A percentile compares a stretch with the other conserved stretches of the same genome.
phyloP scores from a whole-genome alignment of 2,888 invertebrate species.

The Caenorhabditis sp. region DNA sequence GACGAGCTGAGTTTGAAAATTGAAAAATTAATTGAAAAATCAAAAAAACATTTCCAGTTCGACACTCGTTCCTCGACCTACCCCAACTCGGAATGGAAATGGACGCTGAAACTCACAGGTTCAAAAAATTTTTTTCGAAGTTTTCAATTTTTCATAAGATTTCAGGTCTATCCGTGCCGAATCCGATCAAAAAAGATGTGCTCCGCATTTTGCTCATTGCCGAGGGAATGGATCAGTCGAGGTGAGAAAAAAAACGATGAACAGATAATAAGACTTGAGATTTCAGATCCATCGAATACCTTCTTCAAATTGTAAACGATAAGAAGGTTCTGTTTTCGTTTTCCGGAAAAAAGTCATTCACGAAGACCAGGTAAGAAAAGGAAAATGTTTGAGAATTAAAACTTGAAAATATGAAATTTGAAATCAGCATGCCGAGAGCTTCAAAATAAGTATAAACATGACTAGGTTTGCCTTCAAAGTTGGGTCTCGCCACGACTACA shows the following conservation, averaged over 20 bases:
- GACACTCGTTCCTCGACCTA: constrained; percentile 84
- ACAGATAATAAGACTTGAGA: not conserved
- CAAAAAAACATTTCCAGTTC: constrained; percentile 81
- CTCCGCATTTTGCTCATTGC: constrained; percentile 73
- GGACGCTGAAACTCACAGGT: constrained; percentile 83
- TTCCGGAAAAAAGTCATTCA: constrained; percentile 84
- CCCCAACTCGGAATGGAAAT: constrained; percentile 84
- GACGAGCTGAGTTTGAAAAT: no score
- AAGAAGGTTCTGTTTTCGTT: constrained; percentile 84
- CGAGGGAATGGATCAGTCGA: constrained; percentile 78
- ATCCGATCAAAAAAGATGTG: constrained; percentile 63
- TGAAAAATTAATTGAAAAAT: no score
- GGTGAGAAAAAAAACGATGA: constrained; percentile 49
- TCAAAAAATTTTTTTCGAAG: not conserved
- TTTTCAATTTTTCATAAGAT: not conserved
- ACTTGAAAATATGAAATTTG: no score
- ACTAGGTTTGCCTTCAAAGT: not conserved
- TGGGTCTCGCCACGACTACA: not conserved
- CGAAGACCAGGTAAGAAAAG: constrained; percentile 82
- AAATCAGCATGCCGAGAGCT: not conserved
- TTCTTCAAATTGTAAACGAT: constrained; percentile 83
- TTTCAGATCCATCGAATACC: constrained; percentile 78
- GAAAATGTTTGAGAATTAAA: not conserved
- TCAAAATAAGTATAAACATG: not conserved
- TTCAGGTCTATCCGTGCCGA: constrained; percentile 38